These are phyloP conservation scores for Vireo griseus DNA, from an alignment of 2,797 vertebrate genomes.

Conservation along the genomic window DNA sequence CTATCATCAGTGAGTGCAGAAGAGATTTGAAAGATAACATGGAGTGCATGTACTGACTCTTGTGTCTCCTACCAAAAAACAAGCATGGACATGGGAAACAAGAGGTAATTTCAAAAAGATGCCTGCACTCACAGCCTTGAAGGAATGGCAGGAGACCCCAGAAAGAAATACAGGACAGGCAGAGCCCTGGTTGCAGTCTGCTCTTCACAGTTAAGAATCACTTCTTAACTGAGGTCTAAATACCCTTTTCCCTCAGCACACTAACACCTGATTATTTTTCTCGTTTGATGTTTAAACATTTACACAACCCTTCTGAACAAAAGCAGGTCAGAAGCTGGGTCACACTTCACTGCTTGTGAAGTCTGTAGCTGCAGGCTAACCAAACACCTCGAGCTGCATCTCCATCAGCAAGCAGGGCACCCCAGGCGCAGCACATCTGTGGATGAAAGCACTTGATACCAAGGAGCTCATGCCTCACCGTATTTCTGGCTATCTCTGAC, in stretches of 20 bases:
- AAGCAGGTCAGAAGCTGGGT: background rate
- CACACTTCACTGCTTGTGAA: background rate
- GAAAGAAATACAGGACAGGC: background rate
- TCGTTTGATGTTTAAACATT: background rate
- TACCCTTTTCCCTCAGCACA: background rate
- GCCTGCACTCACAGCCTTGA: background rate
- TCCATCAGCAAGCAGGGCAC: accelerated
- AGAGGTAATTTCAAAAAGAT: background rate
- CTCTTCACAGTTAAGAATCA: background rate
- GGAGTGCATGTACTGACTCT: background rate
- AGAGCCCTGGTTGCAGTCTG: background rate
- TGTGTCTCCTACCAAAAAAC: background rate
- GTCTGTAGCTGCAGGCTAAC: background rate
- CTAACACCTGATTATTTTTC: background rate
- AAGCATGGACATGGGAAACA: background rate
- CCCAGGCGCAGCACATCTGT: background rate
- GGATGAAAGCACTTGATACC: background rate
- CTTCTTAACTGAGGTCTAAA: background rate
- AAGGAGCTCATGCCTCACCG: accelerated
- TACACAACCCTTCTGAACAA: background rate
- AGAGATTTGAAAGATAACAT: background rate
- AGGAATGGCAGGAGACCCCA: background rate
- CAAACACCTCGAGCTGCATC: background rate
- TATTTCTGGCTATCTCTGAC: background rate
- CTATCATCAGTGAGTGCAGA: background rate